These are phyloP conservation scores for Eristalinus sepulchralis DNA, from an alignment of 2,888 invertebrate species.

Conservation along the genomic window DNA sequence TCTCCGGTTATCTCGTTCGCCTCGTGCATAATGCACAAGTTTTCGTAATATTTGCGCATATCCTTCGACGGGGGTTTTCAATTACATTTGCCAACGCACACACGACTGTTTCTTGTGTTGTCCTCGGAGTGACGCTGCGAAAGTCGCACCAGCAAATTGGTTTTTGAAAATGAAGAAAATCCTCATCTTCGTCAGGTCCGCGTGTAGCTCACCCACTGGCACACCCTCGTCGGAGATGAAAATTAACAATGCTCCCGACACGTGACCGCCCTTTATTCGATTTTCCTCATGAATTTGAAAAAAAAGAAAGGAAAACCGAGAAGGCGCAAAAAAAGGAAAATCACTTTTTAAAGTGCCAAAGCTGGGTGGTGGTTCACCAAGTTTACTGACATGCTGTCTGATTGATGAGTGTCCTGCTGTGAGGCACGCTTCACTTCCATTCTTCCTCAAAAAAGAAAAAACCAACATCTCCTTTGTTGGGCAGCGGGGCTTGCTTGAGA, in stretches of 20 bases:
- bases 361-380: conserved; percentile 28
- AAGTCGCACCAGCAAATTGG: conserved; percentile 19
- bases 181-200: conserved; percentile 28
- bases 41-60: conserved; percentile 23
- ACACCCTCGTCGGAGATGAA: conserved; percentile 47
- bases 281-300: conserved; percentile 52
- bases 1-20: neutral
- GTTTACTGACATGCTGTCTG: conserved; percentile 49
- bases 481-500: conserved; percentile 6
- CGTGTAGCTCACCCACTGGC: neutral
- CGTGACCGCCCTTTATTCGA: conserved; percentile 64
- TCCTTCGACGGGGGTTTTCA: conserved; percentile 44
- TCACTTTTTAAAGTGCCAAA: conserved; percentile 13
- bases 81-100: conserved; percentile 35
- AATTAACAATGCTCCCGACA: conserved; percentile 70
- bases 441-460: conserved; percentile 4
- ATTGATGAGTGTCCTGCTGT: conserved; percentile 63
- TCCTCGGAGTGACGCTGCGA: conserved; percentile 9
- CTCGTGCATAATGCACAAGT: neutral
- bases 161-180: conserved; percentile 40
- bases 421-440: conserved; percentile 53
- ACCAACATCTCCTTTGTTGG: conserved; percentile 17
- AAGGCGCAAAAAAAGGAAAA: neutral
- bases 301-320: neutral
- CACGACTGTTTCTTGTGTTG: neutral